These are phyloP conservation scores for Dasysyrphus albostriatus DNA, from an alignment of 2,888 invertebrate genomes.

Conservation along the genomic window DNA sequence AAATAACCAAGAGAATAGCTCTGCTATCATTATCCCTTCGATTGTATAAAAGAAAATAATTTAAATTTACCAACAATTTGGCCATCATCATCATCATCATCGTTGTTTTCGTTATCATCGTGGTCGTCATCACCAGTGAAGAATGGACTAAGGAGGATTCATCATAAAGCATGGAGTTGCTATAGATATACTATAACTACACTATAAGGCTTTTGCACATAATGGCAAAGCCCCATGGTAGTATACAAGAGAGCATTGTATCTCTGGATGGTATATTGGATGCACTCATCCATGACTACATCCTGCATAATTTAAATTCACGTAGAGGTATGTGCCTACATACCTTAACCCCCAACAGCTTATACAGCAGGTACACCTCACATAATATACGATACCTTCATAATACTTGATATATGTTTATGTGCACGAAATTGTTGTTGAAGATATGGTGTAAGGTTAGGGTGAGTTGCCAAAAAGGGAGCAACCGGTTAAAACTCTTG, in stretches of 20 bases:
- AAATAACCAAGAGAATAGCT: background rate
- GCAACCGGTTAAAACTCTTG: background rate
- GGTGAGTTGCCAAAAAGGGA: slow-evolving; percentile 8
- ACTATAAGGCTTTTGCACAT: slow-evolving; percentile 39
- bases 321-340: background rate
- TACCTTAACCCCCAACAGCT: background rate
- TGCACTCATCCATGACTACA: slow-evolving; percentile 63
- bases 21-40: slow-evolving; percentile 54
- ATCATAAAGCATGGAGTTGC: background rate
- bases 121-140: slow-evolving; percentile 3
- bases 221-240: slow-evolving; percentile 27
- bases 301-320: slow-evolving; percentile 61
- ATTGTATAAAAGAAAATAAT: slow-evolving; percentile 53
- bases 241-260: slow-evolving; percentile 27
- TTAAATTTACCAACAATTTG: slow-evolving; percentile 28
- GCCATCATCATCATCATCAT: background rate
- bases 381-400: no score
- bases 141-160: slow-evolving; percentile 28
- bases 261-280: slow-evolving; percentile 17
- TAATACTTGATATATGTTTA: background rate
- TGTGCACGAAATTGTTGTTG: background rate
- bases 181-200: background rate
- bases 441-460: background rate
- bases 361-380: background rate
- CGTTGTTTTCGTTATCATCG: background rate